phyloP scores from a whole-genome alignment of 2,888 invertebrate species.

The Tetragonula carbonaria region DNA sequence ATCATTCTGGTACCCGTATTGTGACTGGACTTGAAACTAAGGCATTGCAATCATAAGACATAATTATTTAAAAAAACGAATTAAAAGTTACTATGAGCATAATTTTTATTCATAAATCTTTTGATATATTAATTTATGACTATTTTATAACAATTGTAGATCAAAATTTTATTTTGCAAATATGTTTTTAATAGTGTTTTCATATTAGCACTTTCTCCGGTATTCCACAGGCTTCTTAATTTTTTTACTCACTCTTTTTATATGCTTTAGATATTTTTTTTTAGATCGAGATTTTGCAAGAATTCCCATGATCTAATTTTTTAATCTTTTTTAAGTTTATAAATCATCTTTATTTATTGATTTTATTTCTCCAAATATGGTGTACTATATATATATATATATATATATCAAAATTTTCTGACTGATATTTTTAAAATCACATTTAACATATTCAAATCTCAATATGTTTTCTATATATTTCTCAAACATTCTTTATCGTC shows the following conservation, averaged over 20 bases:
- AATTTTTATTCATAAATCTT: not conserved
- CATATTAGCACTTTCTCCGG: not conserved
- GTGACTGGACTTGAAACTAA: constrained; percentile 71
- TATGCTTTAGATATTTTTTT: not conserved
- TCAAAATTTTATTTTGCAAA: not conserved
- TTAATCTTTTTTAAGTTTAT: not conserved
- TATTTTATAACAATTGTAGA: not conserved
- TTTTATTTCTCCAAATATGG: not conserved
- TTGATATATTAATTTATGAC: not conserved
- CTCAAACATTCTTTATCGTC: not conserved
- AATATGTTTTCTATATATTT: not conserved
- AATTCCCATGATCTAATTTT: not conserved
- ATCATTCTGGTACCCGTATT: constrained; percentile 86
- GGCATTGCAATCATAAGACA: constrained; percentile 38
- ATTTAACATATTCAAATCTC: not conserved
- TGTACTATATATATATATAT: not conserved
- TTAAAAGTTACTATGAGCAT: not conserved
- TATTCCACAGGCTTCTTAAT: not conserved
- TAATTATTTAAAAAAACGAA: not conserved
- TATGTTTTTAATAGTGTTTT: not conserved
- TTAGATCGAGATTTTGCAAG: not conserved
- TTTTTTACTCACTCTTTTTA: not conserved
- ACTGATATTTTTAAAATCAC: not conserved
- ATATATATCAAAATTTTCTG: not conserved
- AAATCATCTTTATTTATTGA: not conserved